Evolutionary conservation across 2,113 vertebrate species (phyloP).

Genomic region (Dromaius novaehollandiae): DNA sequence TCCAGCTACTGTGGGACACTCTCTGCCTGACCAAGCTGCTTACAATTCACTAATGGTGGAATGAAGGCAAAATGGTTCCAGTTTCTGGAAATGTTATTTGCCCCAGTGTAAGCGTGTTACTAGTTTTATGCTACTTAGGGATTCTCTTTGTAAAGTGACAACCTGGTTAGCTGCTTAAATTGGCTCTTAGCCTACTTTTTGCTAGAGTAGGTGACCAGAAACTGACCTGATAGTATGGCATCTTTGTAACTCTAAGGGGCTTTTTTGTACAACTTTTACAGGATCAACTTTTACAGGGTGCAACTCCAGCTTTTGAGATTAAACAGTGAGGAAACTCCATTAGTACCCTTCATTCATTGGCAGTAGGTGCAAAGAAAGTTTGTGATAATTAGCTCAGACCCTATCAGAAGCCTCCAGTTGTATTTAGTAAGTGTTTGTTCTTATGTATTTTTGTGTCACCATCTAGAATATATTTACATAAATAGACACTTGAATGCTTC

Average conservation of each 20-base stretch:
- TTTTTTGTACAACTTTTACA: neutral
- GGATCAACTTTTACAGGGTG: neutral
- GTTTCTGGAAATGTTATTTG: neutral
- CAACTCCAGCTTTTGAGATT: neutral
- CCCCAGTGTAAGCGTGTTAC: neutral
- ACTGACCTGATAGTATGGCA: neutral
- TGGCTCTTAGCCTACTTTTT: neutral
- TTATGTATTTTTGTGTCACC: neutral
- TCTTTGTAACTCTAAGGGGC: neutral
- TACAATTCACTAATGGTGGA: neutral
- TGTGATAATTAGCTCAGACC: neutral
- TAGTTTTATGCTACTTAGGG: neutral
- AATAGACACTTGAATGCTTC: neutral
- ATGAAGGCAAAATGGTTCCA: neutral
- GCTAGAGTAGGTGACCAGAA: neutral
- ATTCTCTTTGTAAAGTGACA: neutral
- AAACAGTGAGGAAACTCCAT: neutral
- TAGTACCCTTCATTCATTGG: neutral
- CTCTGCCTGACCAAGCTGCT: neutral
- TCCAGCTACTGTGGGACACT: neutral
- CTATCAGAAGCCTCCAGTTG: neutral
- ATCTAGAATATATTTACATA: constrained; percentile 35
- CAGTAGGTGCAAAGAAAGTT: neutral
- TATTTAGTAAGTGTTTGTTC: neutral
- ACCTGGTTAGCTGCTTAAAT: neutral